Evolutionary conservation across 2,113 vertebrate genomes (phyloP).

Genomic region (Tichodroma muraria): DNA sequence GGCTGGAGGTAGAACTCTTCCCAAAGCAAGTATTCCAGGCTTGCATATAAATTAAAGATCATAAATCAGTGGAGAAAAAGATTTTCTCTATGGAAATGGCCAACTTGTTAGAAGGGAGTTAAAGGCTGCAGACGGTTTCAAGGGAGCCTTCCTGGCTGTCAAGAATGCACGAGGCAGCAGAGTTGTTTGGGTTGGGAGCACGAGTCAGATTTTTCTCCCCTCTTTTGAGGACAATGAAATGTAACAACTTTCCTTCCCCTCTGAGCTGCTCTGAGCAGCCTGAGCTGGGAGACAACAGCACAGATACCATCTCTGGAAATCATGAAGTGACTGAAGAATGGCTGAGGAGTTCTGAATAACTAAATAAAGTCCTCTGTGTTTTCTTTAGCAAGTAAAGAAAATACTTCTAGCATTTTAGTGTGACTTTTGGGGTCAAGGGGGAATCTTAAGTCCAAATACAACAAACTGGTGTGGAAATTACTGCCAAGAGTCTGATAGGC

Average conservation of each 20-base stretch:
- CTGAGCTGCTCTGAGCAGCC: neutral
- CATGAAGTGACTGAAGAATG: constrained; percentile 49
- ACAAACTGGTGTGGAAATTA: constrained; percentile 37
- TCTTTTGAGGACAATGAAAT: constrained; percentile 58
- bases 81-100: neutral
- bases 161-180: neutral
- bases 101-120: constrained; percentile 16
- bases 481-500: constrained; percentile 64
- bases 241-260: constrained; percentile 45
- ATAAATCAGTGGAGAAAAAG: constrained; percentile 33
- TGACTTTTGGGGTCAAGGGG: constrained; percentile 66
- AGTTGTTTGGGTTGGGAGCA: constrained; percentile 53
- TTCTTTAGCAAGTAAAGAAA: constrained; percentile 75
- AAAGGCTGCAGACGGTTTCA: neutral
- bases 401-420: constrained; percentile 70
- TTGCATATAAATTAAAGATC: constrained; percentile 40
- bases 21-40: constrained; percentile 38
- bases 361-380: constrained; percentile 63
- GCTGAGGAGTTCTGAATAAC: constrained; percentile 61
- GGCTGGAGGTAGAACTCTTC: constrained; percentile 25
- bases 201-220: neutral
- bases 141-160: constrained; percentile 36
- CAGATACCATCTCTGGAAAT: constrained; percentile 64
- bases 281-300: constrained; percentile 19
- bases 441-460: constrained; percentile 69